Percentiles rank a stretch among this genome's conserved stretches.
These are phyloP conservation scores for Dryocosmus kuriphilus DNA, from an alignment of 2,888 invertebrate genomes.

Conservation along the genomic window DNA sequence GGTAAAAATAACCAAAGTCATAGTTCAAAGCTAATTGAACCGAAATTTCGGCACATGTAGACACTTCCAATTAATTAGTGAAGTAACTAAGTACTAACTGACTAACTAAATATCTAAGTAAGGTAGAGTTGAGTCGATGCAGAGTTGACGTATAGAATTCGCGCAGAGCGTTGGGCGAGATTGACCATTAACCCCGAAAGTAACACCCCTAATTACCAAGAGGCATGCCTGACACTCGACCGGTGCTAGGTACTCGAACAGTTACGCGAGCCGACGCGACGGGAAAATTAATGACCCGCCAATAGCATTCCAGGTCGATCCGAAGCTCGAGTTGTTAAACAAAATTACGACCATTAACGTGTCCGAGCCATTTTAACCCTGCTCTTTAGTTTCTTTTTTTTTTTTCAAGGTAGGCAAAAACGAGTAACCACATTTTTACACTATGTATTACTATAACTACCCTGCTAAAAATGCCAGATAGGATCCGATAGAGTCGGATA, in stretches of 20 bases:
- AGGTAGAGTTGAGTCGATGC: constrained; percentile 4
- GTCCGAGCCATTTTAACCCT: background rate
- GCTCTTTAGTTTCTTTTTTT: background rate
- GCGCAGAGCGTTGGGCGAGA: constrained; percentile 3
- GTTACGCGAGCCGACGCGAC: constrained; percentile 20
- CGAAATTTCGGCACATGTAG: too few species aligned
- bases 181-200: constrained; percentile 37
- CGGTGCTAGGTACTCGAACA: constrained; percentile 31
- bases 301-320: constrained; percentile 28
- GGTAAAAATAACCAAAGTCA: too few species aligned
- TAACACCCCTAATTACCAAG: constrained; percentile 35
- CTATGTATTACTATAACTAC: too few species aligned
- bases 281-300: constrained; percentile 35
- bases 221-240: constrained; percentile 37
- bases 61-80: too few species aligned
- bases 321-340: constrained; percentile 21
- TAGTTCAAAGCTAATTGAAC: too few species aligned
- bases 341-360: constrained; percentile 28
- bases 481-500: too few species aligned
- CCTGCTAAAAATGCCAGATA: too few species aligned
- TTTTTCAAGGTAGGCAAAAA: background rate
- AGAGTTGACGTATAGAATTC: constrained; percentile 2
- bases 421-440: too few species aligned
- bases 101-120: constrained; percentile 28
- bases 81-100: constrained; percentile 20